phyloP scores from a whole-genome alignment of 2,113 vertebrate species.

The Urocolius indicus region DNA sequence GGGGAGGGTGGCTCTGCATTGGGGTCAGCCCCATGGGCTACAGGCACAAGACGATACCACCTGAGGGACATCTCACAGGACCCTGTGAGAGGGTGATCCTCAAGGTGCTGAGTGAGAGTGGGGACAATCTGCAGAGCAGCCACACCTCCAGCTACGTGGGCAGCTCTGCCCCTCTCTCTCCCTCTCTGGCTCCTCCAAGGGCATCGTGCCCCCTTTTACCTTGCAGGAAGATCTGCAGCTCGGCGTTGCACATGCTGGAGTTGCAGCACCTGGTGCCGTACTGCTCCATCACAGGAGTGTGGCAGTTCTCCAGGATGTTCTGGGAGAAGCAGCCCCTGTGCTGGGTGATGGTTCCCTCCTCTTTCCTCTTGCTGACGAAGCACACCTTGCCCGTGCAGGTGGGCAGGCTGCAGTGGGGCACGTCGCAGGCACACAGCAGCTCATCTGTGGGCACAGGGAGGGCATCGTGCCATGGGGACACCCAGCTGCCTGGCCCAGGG shows the following conservation, averaged over 20 bases:
- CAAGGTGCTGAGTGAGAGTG: neutral
- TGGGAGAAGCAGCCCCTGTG: constrained; percentile 57
- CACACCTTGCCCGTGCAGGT: constrained; percentile 66
- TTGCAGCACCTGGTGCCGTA: constrained; percentile 36
- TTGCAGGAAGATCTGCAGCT: constrained; percentile 32
- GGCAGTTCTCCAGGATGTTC: constrained; percentile 36
- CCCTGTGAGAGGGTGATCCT: neutral
- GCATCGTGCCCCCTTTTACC: neutral
- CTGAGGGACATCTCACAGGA: neutral
- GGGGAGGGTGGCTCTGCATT: neutral
- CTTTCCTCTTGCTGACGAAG: constrained; percentile 59
- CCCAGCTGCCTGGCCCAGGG: rapidly evolving
- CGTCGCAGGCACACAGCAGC: constrained; percentile 38
- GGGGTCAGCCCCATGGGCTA: rapidly evolving
- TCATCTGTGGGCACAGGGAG: neutral
- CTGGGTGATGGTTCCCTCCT: neutral
- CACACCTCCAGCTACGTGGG: rapidly evolving
- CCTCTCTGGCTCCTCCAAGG: neutral
- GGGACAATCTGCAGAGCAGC: neutral
- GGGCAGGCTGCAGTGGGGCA: neutral
- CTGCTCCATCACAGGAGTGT: neutral
- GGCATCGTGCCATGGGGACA: rapidly evolving
- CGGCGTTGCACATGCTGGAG: constrained; percentile 47
- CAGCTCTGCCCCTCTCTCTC: neutral
- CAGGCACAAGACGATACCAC: neutral